A percentile compares a stretch with the other conserved stretches of the same genome.
phyloP scores from a whole-genome alignment of 2,888 invertebrate species.

The Brenthis hecate region DNA sequence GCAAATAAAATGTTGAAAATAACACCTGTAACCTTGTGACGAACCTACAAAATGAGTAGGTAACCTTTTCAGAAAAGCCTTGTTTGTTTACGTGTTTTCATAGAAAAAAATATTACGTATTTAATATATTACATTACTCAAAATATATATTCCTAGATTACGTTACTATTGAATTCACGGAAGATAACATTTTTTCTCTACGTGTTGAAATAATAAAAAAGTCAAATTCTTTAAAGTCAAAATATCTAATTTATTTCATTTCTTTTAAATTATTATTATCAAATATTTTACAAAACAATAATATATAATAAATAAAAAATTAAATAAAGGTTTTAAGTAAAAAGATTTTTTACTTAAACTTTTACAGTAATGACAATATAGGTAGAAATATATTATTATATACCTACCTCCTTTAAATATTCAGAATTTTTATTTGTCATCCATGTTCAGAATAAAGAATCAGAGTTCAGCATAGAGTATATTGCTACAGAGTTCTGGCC shows the following conservation, averaged over 20 bases:
- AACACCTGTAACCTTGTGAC: conserved; percentile 51
- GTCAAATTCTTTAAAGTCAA: no score
- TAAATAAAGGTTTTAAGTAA: background rate
- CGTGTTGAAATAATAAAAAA: background rate
- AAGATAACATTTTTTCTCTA: background rate
- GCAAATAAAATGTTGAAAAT: conserved; percentile 14
- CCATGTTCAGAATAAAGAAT: no score
- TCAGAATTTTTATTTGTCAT: no score
- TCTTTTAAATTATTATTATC: background rate
- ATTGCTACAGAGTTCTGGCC: conserved; percentile 46
- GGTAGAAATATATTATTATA: no score
- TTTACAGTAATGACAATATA: no score
- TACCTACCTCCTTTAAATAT: no score
- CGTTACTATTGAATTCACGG: no score
- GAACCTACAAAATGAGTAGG: conserved; percentile 14
- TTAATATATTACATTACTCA: background rate
- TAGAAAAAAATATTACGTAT: background rate
- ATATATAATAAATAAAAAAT: background rate
- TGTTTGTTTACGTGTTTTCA: background rate
- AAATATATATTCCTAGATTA: no score
- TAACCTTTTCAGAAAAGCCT: background rate
- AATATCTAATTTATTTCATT: background rate
- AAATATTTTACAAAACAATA: background rate
- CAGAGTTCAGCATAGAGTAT: no score
- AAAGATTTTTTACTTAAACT: no score